Conservation (phyloP, 2,797 vertebrate genomes). For the Vultur gryphus region DNA sequence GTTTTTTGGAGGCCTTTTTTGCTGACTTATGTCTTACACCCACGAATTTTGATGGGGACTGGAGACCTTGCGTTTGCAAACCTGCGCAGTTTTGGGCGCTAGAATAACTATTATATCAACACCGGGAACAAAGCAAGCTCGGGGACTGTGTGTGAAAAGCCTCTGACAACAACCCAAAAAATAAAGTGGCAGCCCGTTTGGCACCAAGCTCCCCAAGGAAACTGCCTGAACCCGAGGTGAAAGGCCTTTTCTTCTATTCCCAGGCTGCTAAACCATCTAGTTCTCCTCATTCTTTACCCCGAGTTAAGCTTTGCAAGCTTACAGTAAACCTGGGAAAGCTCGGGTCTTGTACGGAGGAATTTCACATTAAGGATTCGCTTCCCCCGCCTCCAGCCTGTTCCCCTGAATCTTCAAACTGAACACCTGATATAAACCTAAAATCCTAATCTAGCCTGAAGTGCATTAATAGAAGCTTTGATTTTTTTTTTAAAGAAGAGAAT, state of each 20-base stretch:
- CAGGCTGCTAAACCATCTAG: conserved; percentile 29
- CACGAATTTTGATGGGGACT: background rate
- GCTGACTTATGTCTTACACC: background rate
- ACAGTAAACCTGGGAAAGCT: conserved; percentile 63
- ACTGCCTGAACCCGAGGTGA: background rate
- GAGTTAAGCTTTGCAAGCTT: conserved; percentile 67
- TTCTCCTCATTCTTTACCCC: conserved; percentile 62
- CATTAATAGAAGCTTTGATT: conserved; percentile 44
- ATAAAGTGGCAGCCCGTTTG: conserved; percentile 28
- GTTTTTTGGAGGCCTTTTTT: background rate
- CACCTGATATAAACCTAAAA: conserved; percentile 68
- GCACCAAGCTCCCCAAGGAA: background rate
- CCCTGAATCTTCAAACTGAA: conserved; percentile 56
- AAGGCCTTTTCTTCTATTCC: conserved; percentile 51
- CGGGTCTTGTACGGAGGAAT: conserved; percentile 26
- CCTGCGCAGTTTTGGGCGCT: background rate
- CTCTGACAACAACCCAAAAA: conserved; percentile 13
- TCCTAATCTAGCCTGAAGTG: conserved; percentile 60
- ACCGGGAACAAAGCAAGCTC: background rate
- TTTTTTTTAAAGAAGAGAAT: conserved; percentile 51
- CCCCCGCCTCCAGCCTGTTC: conserved; percentile 21
- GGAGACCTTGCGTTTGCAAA: background rate
- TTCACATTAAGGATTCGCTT: conserved; percentile 32
- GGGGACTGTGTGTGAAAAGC: background rate
- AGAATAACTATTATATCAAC: background rate